phyloP scores from a whole-genome alignment of 2,888 invertebrate genomes.

The Selenia dentaria region DNA sequence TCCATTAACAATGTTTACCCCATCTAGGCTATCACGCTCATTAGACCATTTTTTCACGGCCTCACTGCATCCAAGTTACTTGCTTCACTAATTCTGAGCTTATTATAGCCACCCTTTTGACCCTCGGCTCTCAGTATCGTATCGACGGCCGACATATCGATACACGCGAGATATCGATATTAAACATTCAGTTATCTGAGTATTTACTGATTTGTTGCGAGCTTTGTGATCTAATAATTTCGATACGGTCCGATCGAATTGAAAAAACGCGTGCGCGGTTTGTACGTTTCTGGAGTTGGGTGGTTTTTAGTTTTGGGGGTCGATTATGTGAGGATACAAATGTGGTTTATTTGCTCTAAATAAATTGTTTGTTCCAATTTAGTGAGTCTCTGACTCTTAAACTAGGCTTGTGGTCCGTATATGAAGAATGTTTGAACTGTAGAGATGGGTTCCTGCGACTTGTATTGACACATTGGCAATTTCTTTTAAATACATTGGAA shows the following conservation, averaged over 20 bases:
- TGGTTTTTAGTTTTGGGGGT: slow-evolving; percentile 4
- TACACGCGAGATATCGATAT: slow-evolving; percentile 38
- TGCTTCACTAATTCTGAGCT: slow-evolving; percentile 58
- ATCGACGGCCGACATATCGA: slow-evolving; percentile 48
- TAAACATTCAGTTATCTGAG: slow-evolving; percentile 2
- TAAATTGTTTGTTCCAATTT: no score
- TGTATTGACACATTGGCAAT: no score
- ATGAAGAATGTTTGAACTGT: no score
- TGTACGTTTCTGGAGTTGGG: slow-evolving; percentile 2
- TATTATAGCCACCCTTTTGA: slow-evolving; percentile 56
- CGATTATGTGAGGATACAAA: slow-evolving; percentile 3
- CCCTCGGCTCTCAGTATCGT: slow-evolving; percentile 50
- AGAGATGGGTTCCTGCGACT: no score
- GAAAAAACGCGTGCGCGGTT: slow-evolving; percentile 1
- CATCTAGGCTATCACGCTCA: slow-evolving; percentile 64
- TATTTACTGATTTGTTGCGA: background rate
- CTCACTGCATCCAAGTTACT: slow-evolving; percentile 51
- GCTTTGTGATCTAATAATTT: background rate
- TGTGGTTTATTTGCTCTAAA: no score
- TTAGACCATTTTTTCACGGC: slow-evolving; percentile 60
- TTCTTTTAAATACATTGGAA: no score
- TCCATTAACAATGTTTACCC: slow-evolving; percentile 14
- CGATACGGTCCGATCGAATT: background rate
- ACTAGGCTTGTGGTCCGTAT: no score
- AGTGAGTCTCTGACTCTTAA: no score